Base-by-base conservation (phyloP, 2,888 invertebrate genomes). In the Argyresthia albistria region DNA sequence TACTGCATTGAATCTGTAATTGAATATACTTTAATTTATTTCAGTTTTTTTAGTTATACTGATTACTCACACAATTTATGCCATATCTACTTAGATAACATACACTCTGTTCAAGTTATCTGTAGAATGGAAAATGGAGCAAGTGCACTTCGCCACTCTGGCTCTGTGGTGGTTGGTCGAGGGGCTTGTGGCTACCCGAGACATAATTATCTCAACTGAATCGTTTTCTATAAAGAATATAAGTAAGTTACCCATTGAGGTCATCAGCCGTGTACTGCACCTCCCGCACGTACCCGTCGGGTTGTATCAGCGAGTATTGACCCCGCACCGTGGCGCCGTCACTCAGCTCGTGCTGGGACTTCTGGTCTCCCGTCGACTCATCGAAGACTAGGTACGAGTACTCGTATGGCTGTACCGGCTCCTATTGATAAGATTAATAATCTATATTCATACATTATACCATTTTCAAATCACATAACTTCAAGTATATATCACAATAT, bases 331-430 rank as follows among this genome's bases (percentile, higher is more conserved):
- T 77, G 54, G 81, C 78, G 7, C 89, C 89, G 60, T 89, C 88
- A 56, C 89, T 86, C 12, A 75, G 67, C 62, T 90, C 90, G 53
- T 80, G 80, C 66, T 88, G 88, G 14, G 78, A 70, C 60, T 89
- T 89, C 55, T 82, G 79, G 59, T 90, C 90, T 35, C 90, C 90
- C 15, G 90, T 89, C 55, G 77, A 71, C 52, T 84, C 82, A 58
- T 90, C 89, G 57, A 86, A 80, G 1, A 90, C 89, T 37, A 86
- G 77, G 59, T 90, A 90, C 4, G 86, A 84, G 61, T 89, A 89
- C 64, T 86, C 73, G 52, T 84, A 87, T 8, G 72, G 68, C 25
- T 25, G 25, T 8, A 63, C 55, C 10, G 65, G 53, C 9, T 70
- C 71, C 83, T 82, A 53, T 35, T 50, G 39, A 43, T 54, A 69